Evolutionary conservation across 1,140 invertebrate genomes (phyloP), one percentile per base, ranked within the genome.

Genomic region (Dufourea novaeangliae): DNA sequence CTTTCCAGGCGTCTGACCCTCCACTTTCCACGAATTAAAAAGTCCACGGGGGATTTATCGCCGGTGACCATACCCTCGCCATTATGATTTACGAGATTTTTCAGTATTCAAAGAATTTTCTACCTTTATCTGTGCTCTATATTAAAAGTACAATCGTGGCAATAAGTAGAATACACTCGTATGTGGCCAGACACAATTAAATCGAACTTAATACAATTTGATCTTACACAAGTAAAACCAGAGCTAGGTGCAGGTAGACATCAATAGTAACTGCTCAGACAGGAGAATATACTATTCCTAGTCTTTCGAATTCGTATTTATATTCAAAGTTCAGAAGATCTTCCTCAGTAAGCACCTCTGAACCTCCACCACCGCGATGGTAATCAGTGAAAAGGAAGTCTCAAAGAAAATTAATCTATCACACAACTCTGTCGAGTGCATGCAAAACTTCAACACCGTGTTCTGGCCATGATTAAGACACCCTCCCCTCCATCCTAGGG

Each of bases 21-120:
- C 54, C 34, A 32, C 7, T 12, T 1, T 14, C 66, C 71, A 32
- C 17, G 78, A 72, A 82, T 82, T 82, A 80, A 82, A 82, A 82
- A 82, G 76, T 56, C 72, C 20, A n/a, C n/a, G 14, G 5, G 25
- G 46, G 71, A 82, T 82, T 82, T 82, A 82, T 81, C 78, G 78
- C 22, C 20, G 22, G 12, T 27, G n/a, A n/a, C n/a, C 25, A 69
- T 41, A 50, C 71, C 50, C 75, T 80, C 66, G 71, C 76, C 80
- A 54, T 56, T n/a, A 50, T 82, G 80, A 69, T 76, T 82, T 82
- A 82, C 57, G 73, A 56, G 34, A 7, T 6, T 6, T 7, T 17
- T 50, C 46, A 8, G 1, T n/a, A 7, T 50, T 8, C 20, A 8
- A 50, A n/a, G n/a, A n/a, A n/a, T n/a, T n/a, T n/a, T n/a, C n/a